Base-by-base conservation (phyloP, 2,888 invertebrate species). In the Aradus depressus region DNA sequence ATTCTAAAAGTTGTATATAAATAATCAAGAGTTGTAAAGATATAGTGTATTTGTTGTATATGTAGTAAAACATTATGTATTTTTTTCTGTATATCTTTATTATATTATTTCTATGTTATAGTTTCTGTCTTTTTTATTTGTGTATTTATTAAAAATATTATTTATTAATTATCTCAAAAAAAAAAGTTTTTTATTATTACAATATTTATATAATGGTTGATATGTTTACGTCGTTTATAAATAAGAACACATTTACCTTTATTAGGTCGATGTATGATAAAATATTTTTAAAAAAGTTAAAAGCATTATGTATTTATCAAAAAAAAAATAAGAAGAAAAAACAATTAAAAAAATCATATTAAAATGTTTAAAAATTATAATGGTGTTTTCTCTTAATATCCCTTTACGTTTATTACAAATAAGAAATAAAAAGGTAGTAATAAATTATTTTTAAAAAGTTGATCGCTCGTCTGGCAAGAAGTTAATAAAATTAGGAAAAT, bases 51-150 rank as follows among this genome's bases (percentile, higher is more conserved):
- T 34, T 34, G n/a, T n/a, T n/a, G n/a, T n/a, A n/a, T n/a, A n/a
- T n/a, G n/a, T n/a, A n/a, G n/a, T n/a, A n/a, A n/a, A n/a, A n/a
- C n/a, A n/a, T n/a, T n/a, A n/a, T n/a, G n/a, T n/a, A n/a, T n/a
- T n/a, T n/a, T n/a, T n/a, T n/a, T n/a, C n/a, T 25, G 43, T 50
- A 23, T 54, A 53, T 53, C 53, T 51, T 45, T 54, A 34, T 18
- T 54, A 51, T 51, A 48, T 50, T 54, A 38, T 50, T 52, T 34
- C 50, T 52, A 50, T 52, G 56, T 54, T 51, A 35, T 49, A 52
- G 54, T 54, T 54, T 53, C 50, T 56, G 35, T 52, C 56, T 56
- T 56, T 54, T 56, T 56, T 56, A 52, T 56, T 56, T 56, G 53
- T n/a, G n/a, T 56, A 54, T 56, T 54, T 56, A 52, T 52, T 49